Conservation (phyloP, 2,797 vertebrate species). For the Craterocephalus amniculus region DNA sequence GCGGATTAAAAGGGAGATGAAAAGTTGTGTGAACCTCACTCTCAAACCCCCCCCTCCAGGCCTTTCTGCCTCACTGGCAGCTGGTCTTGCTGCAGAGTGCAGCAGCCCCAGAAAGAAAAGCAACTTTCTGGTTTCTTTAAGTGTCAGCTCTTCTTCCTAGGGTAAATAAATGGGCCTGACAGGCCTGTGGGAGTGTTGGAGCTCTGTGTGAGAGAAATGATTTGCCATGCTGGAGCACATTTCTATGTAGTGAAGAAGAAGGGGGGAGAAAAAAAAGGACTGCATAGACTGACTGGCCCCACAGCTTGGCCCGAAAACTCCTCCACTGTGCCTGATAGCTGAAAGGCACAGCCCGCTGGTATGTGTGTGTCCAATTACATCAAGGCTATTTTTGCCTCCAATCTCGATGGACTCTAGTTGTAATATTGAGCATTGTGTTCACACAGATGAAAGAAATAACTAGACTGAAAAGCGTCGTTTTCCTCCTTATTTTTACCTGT, state of each 20-base stretch:
- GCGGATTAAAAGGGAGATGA: slow-evolving; percentile 28
- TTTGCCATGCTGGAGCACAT: slow-evolving; percentile 72
- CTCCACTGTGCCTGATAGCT: slow-evolving; percentile 70
- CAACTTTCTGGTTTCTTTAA: slow-evolving; percentile 67
- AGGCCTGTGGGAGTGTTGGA: slow-evolving; percentile 71
- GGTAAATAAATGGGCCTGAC: slow-evolving; percentile 70
- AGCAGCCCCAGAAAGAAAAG: slow-evolving; percentile 49
- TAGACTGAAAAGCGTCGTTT: background rate
- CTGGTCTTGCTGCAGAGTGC: slow-evolving; percentile 57
- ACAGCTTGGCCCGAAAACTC: slow-evolving; percentile 69
- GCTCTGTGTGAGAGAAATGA: slow-evolving; percentile 68
- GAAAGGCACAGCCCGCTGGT: slow-evolving; percentile 64
- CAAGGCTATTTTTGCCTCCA: slow-evolving; percentile 74
- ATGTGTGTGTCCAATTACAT: slow-evolving; percentile 79
- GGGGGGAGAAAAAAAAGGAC: slow-evolving; percentile 32
- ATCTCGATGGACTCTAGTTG: slow-evolving; percentile 59
- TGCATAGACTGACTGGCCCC: slow-evolving; percentile 77
- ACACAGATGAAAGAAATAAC: slow-evolving; percentile 2
- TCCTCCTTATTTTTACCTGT: slow-evolving; percentile 29
- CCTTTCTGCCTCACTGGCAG: slow-evolving; percentile 48
- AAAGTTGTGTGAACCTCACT: slow-evolving; percentile 30
- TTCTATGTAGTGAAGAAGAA: slow-evolving; percentile 61
- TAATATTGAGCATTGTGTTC: slow-evolving; percentile 44
- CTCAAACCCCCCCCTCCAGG: slow-evolving; percentile 32
- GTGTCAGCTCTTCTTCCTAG: slow-evolving; percentile 70